Evolutionary conservation across 1,140 invertebrate genomes (phyloP).

Genomic region (Parapsyche elsis): DNA sequence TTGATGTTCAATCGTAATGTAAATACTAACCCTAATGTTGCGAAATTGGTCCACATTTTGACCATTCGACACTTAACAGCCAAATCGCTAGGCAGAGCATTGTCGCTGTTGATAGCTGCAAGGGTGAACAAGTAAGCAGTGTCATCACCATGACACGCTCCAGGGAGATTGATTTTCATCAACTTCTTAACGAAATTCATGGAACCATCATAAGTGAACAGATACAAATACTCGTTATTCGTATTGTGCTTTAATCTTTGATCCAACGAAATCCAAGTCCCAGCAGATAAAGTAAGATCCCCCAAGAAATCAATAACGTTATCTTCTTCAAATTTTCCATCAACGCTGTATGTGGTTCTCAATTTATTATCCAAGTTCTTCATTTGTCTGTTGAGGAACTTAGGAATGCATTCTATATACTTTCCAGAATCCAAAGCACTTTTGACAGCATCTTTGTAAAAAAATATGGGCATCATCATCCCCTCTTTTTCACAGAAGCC

Average conservation of each 20-base stretch:
- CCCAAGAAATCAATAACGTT: constrained; percentile 61
- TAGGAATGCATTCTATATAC: constrained; percentile 59
- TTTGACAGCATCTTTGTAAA: constrained; percentile 35
- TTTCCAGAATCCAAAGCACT: constrained; percentile 57
- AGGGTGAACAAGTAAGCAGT: constrained; percentile 60
- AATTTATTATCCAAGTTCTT: constrained; percentile 59
- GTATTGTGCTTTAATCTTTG: constrained; percentile 53
- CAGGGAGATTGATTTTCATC: constrained; percentile 57
- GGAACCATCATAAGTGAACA: constrained; percentile 63
- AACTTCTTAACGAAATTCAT: constrained; percentile 62
- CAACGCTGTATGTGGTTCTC: constrained; percentile 58
- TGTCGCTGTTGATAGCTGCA: constrained; percentile 52
- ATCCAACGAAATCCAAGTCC: constrained; percentile 58
- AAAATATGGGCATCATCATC: constrained; percentile 56
- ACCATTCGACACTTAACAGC: constrained; percentile 61
- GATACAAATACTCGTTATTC: constrained; percentile 62
- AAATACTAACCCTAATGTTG: constrained; percentile 63
- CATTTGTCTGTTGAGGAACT: constrained; percentile 57
- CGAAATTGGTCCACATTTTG: constrained; percentile 68
- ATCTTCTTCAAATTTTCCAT: constrained; percentile 57
- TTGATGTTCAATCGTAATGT: too few relatives aligned
- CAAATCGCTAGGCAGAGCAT: constrained; percentile 59
- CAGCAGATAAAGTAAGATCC: constrained; percentile 63
- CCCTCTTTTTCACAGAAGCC: constrained; percentile 63
- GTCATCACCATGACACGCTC: constrained; percentile 64